Evolutionary conservation across 2,888 invertebrate species (phyloP).

Genomic region (Hirtodrosophila histrioides): DNA sequence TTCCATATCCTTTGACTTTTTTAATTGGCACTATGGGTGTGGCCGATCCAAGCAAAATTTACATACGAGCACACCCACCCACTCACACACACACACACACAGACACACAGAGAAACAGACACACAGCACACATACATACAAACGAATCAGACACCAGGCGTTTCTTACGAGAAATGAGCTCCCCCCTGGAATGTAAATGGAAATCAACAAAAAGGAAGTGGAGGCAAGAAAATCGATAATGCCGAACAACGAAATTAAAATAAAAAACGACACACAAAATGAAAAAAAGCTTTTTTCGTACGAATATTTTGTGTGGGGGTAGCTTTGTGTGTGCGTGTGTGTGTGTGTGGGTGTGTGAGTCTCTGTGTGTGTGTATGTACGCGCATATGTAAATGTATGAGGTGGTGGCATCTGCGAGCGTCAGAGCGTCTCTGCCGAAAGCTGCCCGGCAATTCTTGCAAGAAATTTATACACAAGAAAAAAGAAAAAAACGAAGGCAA

Average conservation of each 20-base stretch:
- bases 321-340: constrained; percentile 11
- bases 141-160: constrained; percentile 17
- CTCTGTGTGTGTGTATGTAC: too few species aligned
- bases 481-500: not conserved
- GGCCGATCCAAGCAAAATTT: constrained; percentile 26
- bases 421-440: constrained; percentile 8
- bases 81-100: not conserved
- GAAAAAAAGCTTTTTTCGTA: constrained; percentile 38
- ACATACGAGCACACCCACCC: constrained; percentile 5
- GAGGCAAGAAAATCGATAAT: constrained; percentile 67
- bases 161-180: constrained; percentile 42
- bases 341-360: not conserved
- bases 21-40: constrained; percentile 43
- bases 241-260: constrained; percentile 67
- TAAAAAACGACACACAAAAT: constrained; percentile 53
- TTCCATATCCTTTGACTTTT: constrained; percentile 12
- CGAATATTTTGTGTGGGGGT: constrained; percentile 23
- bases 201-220: constrained; percentile 50
- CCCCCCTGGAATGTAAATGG: constrained; percentile 38
- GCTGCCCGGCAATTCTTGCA: constrained; percentile 8
- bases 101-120: not conserved
- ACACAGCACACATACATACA: constrained; percentile 6
- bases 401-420: constrained; percentile 15
- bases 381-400: not conserved
- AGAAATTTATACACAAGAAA: constrained; percentile 2